phyloP scores from a whole-genome alignment of 2,797 vertebrate species.

The Molossus alvarezi region DNA sequence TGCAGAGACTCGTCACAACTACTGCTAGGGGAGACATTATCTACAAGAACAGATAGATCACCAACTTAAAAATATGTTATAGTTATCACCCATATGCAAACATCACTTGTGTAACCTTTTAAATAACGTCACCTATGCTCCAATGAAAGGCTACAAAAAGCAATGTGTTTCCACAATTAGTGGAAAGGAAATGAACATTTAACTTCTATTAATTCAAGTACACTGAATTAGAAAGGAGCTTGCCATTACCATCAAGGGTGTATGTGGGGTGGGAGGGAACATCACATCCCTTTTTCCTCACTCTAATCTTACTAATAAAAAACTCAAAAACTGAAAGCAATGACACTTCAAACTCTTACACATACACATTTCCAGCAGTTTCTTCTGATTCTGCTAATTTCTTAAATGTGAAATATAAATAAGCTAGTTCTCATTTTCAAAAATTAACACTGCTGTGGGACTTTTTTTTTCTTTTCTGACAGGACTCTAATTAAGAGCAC shows the following conservation, averaged over 20 bases:
- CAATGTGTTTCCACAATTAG: not conserved
- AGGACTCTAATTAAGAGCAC: not conserved
- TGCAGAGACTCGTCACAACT: not conserved
- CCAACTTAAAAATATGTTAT: not conserved
- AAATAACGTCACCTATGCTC: not conserved
- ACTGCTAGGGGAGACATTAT: not conserved
- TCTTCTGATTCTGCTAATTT: not conserved
- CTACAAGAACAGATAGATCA: slow-evolving; percentile 13
- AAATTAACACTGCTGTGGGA: not conserved
- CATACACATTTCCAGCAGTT: not conserved
- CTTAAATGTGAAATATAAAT: not conserved
- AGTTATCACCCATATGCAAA: not conserved
- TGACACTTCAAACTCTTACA: not conserved
- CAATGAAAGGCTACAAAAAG: not conserved
- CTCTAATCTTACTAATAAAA: not conserved
- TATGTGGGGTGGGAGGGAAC: not conserved
- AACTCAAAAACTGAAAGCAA: not conserved
- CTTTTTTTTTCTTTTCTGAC: not conserved
- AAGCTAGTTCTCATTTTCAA: not conserved
- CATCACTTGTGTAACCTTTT: not conserved
- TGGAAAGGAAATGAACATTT: slow-evolving; percentile 51
- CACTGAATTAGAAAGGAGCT: not conserved
- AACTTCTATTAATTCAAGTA: slow-evolving; percentile 3
- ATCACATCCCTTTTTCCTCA: not conserved
- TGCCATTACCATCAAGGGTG: not conserved